These are phyloP conservation scores for Heliornis fulica DNA, from an alignment of 2,113 vertebrate species.

Conservation along the genomic window DNA sequence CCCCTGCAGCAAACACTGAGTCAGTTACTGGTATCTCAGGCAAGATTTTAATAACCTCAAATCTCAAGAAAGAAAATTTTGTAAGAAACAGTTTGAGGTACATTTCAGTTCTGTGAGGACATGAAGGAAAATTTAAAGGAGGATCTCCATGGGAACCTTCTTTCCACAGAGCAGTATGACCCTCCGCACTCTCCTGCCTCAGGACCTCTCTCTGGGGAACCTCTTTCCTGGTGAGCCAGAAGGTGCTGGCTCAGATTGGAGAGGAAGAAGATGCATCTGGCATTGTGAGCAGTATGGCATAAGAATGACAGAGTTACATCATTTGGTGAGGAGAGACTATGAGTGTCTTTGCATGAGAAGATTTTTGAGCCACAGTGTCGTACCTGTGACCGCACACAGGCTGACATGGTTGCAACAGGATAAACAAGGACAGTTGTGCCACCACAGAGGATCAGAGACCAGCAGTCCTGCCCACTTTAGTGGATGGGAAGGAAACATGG, in stretches of 20 bases:
- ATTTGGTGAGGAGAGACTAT: not conserved
- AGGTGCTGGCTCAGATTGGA: not conserved
- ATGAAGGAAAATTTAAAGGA: not conserved
- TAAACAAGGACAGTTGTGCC: not conserved
- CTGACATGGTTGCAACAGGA: not conserved
- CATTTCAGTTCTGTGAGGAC: constrained; percentile 1
- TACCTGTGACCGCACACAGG: not conserved
- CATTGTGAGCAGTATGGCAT: not conserved
- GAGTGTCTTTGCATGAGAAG: not conserved
- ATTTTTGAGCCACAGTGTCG: constrained; percentile 1
- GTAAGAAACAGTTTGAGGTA: not conserved
- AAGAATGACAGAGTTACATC: not conserved
- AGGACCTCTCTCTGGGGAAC: not conserved
- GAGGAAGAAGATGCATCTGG: not conserved
- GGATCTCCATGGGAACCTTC: not conserved
- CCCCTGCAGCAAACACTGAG: not conserved
- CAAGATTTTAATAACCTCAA: constrained; percentile 25
- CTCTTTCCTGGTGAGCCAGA: not conserved
- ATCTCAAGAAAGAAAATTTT: not conserved
- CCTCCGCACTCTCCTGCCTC: not conserved
- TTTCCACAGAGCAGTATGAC: not conserved
- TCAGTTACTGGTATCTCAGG: not conserved
- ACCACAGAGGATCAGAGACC: not conserved
- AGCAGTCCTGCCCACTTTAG: not conserved
- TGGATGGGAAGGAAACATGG: not conserved